Evolutionary conservation across 1,140 invertebrate species (phyloP).

Genomic region (Pogonomyrmex californicus): DNA sequence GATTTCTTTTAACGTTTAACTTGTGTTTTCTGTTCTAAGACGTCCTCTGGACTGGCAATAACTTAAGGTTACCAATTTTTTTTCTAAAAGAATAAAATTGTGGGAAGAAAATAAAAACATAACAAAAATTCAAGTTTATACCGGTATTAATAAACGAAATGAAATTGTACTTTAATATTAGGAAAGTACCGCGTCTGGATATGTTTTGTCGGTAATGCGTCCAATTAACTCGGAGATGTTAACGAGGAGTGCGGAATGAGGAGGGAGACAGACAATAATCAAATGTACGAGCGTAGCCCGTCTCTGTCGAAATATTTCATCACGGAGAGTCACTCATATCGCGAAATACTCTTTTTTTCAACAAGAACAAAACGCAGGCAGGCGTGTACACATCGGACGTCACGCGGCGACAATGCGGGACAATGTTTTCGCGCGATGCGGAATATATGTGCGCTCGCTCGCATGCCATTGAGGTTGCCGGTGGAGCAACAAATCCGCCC

Average conservation of each 20-base stretch:
- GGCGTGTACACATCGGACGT: slow-evolving; percentile 31
- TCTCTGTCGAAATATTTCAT: slow-evolving; percentile 46
- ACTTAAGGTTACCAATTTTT: background rate
- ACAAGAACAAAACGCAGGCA: slow-evolving; percentile 25
- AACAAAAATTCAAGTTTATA: background rate
- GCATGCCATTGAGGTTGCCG: slow-evolving; percentile 31
- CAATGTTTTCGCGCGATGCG: background rate
- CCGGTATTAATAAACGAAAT: background rate
- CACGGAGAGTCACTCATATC: slow-evolving; percentile 43
- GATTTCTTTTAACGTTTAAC: slow-evolving; percentile 54
- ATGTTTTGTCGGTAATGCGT: slow-evolving; percentile 20
- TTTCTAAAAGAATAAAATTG: background rate
- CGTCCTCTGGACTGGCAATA: background rate
- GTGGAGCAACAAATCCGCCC: slow-evolving; percentile 53
- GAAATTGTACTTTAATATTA: background rate
- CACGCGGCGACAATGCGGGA: slow-evolving; percentile 26
- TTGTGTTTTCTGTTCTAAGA: slow-evolving; percentile 3
- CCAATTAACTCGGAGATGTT: slow-evolving; percentile 27
- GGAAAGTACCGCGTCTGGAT: background rate
- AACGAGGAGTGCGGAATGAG: background rate
- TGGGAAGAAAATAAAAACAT: background rate
- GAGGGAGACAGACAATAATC: slow-evolving; percentile 4
- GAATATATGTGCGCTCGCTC: background rate
- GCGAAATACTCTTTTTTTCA: slow-evolving; percentile 33
- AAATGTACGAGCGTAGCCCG: slow-evolving; percentile 12